Evolutionary conservation across 2,888 invertebrate genomes (phyloP), one percentile per base, ranked within the genome.

Genomic region (Allophyes oxyacanthae): DNA sequence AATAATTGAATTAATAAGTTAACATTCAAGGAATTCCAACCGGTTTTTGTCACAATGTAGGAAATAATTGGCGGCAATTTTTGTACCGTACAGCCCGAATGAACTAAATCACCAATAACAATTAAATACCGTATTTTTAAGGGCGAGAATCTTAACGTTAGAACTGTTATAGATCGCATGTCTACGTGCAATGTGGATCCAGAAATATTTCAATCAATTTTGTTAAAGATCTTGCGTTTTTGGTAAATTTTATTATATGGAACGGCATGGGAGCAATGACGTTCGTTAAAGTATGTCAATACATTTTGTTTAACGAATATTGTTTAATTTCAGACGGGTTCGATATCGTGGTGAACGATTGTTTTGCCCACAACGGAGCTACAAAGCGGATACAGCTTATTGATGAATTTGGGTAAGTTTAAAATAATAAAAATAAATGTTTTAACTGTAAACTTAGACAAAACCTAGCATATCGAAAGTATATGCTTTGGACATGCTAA

Each of bases 281-380:
- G 63, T 55, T 41, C 32, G 38, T 14, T 43, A 42, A 49, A 40
- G 46, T 60, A 79, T 79, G 75, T 84, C 75, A 78, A 80, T 28
- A 49, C 1, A 38, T 43, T 55, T 48, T 26, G 13, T 43, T 10
- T 41, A 46, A 52, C 6, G 5, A 45, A 51, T 55, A 38, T 20
- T 7, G 14, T 11, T 30, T 46, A 20, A 64, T 81, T 85, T 51
- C 92, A 98, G 98, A 98, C 89, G 98, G 98, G 46, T 98, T 98
- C 83, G 98, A 98, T 86, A 98, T 98, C 76, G 98, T 98, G 30
- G 98, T 98, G 20, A 98, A 98, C 84, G 98, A 98, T 87, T 98
- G 98, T 85, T 98, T 96, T 85, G 98, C 98, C 0, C 98, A 98
- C 87, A 98, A 98, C 89, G 98, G 98, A 40, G 98, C 98, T 8